Base-by-base conservation (phyloP, 1,140 invertebrate species). In the Pantala flavescens region DNA sequence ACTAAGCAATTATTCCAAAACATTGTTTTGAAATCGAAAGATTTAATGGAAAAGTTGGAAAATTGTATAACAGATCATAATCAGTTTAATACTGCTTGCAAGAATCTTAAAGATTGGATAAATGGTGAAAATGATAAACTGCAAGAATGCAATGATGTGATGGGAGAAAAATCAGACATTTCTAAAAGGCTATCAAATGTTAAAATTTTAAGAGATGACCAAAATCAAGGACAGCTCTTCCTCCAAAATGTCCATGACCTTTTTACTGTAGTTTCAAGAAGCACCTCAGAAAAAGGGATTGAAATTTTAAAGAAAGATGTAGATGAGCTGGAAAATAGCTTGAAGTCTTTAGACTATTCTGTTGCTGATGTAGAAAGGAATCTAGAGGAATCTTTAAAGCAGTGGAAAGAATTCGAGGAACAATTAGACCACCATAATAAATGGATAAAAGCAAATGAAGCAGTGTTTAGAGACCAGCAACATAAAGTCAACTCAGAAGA, bases 1-100 rank as follows among this genome's bases (percentile, higher is more conserved):
- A 95, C 97, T 9, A 94, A 95, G 79, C 90, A 92, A 79, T 84
- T 97, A 19, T 98, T 97, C 83, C 87, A 91, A 77, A 92, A 91
- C 78, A 94, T 97, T 78, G 94, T 94, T 0, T 84, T 88, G 0
- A 95, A 95, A 81, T 97, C 95, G 0, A 89, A 93, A 82, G 90
- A 93, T 78, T 84, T 97, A 3, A 84, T 96, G 71, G 89, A 91
- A 71, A 93, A 94, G 80, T 85, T 97, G 36, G 93, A 96, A 78
- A 87, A 89, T 49, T 94, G 93, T 81, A 93, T 95, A 0, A 89
- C 92, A 74, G 93, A 92, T 77, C 96, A 98, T 80, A 90, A 90
- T 79, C 87, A 91, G 74, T 89, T 94, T 43, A 90, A 92, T 76
- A 83, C 88, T 23, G 83, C 89, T 28, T 88, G 91, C 74, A 88